A percentile compares a stretch with the other conserved stretches of the same genome.
Conservation (phyloP, 2,797 vertebrate species). For the Sebastes melanostomus region DNA sequence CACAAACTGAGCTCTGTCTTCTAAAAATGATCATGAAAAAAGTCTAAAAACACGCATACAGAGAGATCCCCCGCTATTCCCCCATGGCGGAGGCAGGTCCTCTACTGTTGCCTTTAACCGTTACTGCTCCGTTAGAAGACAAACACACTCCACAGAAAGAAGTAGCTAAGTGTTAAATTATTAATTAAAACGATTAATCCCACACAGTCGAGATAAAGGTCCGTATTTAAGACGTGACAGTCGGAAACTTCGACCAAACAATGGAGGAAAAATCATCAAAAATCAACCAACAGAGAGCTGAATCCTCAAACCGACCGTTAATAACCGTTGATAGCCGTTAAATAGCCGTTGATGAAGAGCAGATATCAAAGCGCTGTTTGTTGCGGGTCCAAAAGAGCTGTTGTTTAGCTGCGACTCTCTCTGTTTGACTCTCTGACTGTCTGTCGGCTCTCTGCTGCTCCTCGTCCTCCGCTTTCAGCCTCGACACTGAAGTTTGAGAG, state of each 20-base stretch:
- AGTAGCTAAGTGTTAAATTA: not conserved
- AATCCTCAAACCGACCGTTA: constrained; percentile 23
- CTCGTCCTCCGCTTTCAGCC: constrained; percentile 61
- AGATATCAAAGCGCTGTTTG: not conserved
- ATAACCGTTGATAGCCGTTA: not conserved
- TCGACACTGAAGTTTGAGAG: constrained; percentile 79
- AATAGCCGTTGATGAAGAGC: not conserved
- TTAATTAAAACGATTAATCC: constrained; percentile 35
- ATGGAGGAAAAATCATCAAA: constrained; percentile 21
- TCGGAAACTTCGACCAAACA: constrained; percentile 60
- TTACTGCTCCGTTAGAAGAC: constrained; percentile 20
- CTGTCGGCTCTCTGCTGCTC: constrained; percentile 41
- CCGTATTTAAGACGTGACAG: constrained; percentile 44
- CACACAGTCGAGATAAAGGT: constrained; percentile 18
- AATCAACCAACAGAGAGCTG: constrained; percentile 19
- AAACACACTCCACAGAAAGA: not conserved
- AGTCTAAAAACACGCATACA: not conserved
- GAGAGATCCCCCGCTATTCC: constrained; percentile 53
- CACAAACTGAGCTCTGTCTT: constrained; percentile 7
- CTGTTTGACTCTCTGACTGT: not conserved
- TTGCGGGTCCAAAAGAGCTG: constrained; percentile 14
- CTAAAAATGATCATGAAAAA: constrained; percentile 30
- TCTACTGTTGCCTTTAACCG: constrained; percentile 15
- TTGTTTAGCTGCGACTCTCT: not conserved
- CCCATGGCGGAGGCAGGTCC: constrained; percentile 60